Conservation (phyloP, 2,888 invertebrate species). For the Epinotia brunnichana region DNA sequence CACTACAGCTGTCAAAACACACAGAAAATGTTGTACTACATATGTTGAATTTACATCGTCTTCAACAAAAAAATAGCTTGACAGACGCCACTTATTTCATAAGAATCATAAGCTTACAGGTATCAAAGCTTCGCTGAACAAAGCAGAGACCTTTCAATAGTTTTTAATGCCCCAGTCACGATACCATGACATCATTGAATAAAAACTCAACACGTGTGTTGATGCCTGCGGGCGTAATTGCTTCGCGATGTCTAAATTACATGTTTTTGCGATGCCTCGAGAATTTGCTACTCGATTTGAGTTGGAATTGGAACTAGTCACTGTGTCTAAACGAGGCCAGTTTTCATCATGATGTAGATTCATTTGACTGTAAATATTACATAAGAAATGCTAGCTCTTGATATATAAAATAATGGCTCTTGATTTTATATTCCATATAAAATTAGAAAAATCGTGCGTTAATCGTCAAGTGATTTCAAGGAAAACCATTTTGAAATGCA, state of each 20-base stretch:
- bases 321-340: neutral
- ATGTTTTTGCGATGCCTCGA: conserved; percentile 24
- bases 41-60: too few relatives aligned
- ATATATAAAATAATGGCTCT: too few relatives aligned
- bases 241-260: conserved; percentile 40
- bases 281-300: conserved; percentile 32
- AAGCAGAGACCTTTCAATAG: conserved; percentile 8
- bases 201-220: conserved; percentile 39
- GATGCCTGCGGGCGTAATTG: conserved; percentile 32
- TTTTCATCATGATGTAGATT: neutral
- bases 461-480: too few relatives aligned
- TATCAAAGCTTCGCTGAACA: conserved; percentile 12
- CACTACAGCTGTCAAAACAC: too few relatives aligned
- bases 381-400: too few relatives aligned
- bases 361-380: too few relatives aligned
- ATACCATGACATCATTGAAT: conserved; percentile 34
- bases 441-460: too few relatives aligned
- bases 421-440: too few relatives aligned
- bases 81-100: neutral
- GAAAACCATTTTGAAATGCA: too few relatives aligned
- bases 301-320: conserved; percentile 25
- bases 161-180: conserved; percentile 25
- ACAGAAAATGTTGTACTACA: too few relatives aligned
- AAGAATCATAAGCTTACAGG: conserved; percentile 8
- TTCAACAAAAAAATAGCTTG: neutral